These are phyloP conservation scores for Enteromius trimaculatus DNA, from an alignment of 2,797 vertebrate genomes.

Conservation along the genomic window DNA sequence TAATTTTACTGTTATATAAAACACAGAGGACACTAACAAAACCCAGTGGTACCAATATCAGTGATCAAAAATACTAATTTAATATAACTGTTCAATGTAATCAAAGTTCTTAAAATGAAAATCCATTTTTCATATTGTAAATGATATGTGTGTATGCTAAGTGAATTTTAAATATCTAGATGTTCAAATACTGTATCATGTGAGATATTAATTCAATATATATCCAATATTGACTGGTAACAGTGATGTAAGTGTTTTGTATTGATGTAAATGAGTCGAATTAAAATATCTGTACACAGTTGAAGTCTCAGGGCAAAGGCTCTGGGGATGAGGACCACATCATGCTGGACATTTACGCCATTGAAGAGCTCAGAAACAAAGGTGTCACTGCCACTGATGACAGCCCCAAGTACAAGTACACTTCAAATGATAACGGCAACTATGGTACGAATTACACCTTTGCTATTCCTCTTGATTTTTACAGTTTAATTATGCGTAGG, in stretches of 20 bases:
- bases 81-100: neutral
- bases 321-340: constrained; percentile 89
- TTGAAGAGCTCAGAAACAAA: constrained; percentile 89
- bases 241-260: neutral
- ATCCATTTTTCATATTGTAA: neutral
- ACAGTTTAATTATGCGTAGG: neutral
- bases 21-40: neutral
- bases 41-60: neutral
- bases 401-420: constrained; percentile 87
- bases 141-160: neutral
- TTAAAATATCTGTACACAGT: constrained; percentile 68
- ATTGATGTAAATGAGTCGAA: neutral
- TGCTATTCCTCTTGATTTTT: neutral
- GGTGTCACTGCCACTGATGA: constrained; percentile 85
- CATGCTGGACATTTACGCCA: constrained; percentile 98
- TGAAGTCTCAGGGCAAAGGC: constrained; percentile 96
- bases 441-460: constrained; percentile 77
- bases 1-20: neutral
- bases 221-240: neutral
- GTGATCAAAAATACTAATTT: neutral
- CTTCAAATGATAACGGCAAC: constrained; percentile 75
- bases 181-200: neutral
- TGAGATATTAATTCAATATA: neutral
- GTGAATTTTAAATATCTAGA: neutral
- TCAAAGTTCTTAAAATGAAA: neutral